Conservation (phyloP, 2,113 vertebrate species). For the Holacanthus passer region DNA sequence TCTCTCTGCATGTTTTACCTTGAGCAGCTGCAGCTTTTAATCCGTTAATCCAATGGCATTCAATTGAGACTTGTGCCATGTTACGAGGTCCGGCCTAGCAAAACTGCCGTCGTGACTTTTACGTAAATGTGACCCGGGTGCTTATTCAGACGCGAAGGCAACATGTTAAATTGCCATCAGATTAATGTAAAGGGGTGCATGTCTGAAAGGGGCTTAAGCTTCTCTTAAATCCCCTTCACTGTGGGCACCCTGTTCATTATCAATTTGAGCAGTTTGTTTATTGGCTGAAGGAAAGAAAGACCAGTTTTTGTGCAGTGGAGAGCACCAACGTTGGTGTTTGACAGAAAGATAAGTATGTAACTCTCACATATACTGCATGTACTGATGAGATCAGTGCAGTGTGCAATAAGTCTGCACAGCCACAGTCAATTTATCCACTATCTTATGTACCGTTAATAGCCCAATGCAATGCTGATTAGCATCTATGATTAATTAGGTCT, state of each 20-base stretch:
- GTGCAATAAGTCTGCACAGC: neutral
- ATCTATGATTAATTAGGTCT: constrained; percentile 13
- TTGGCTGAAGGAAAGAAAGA: neutral
- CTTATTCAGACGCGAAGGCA: neutral
- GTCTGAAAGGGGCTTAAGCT: neutral
- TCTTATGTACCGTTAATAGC: neutral
- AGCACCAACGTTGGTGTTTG: neutral
- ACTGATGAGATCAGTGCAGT: neutral
- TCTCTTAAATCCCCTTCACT: constrained; percentile 4
- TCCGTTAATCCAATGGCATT: neutral
- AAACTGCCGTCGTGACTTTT: neutral
- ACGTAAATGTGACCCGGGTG: neutral
- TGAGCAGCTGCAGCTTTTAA: neutral
- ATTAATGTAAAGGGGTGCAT: neutral
- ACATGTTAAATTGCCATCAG: neutral
- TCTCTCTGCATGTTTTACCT: neutral
- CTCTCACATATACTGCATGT: neutral
- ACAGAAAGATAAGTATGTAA: neutral
- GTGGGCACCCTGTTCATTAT: neutral
- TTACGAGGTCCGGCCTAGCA: neutral
- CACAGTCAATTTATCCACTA: neutral
- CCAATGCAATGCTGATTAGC: neutral
- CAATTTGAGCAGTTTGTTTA: constrained; percentile 7
- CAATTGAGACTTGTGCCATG: neutral
- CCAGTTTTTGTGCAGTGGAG: neutral